These are phyloP conservation scores for Teleogryllus occipitalis DNA, from an alignment of 1,140 invertebrate species.

Conservation along the genomic window DNA sequence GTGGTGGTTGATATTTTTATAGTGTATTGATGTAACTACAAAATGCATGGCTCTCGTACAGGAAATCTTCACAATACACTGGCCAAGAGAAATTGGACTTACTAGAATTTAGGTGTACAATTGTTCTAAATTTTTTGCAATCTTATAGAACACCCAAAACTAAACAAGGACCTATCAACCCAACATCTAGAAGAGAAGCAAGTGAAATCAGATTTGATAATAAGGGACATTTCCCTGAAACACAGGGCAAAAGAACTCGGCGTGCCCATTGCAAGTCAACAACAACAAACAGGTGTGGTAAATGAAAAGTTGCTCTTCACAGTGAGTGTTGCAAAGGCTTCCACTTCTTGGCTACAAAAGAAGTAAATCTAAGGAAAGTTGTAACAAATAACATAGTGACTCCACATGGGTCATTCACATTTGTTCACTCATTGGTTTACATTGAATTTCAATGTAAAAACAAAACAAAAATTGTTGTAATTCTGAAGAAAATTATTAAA, in stretches of 20 bases:
- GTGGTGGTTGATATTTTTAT: slow-evolving; percentile 21
- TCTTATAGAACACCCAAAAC: slow-evolving; percentile 10
- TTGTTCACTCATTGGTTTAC: no score
- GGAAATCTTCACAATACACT: not conserved
- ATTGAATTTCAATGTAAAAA: no score
- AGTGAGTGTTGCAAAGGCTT: no score
- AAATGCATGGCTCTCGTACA: not conserved
- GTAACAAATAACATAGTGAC: no score
- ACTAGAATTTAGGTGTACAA: slow-evolving; percentile 12
- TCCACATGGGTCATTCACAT: no score
- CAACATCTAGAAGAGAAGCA: not conserved
- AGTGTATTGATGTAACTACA: not conserved
- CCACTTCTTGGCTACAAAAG: no score
- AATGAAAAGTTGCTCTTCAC: no score
- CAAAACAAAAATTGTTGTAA: no score
- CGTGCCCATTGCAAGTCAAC: no score
- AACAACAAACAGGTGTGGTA: no score
- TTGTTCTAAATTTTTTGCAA: slow-evolving; percentile 11
- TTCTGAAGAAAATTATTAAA: no score
- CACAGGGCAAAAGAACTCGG: slow-evolving; percentile 1
- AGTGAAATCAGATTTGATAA: not conserved
- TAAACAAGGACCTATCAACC: not conserved
- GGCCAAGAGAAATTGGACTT: not conserved
- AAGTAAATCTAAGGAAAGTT: no score
- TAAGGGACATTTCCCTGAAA: not conserved